Percentiles rank a stretch among this genome's conserved stretches.
Evolutionary conservation across 2,888 invertebrate genomes (phyloP).

Genomic region (Platycheirus albimanus): DNA sequence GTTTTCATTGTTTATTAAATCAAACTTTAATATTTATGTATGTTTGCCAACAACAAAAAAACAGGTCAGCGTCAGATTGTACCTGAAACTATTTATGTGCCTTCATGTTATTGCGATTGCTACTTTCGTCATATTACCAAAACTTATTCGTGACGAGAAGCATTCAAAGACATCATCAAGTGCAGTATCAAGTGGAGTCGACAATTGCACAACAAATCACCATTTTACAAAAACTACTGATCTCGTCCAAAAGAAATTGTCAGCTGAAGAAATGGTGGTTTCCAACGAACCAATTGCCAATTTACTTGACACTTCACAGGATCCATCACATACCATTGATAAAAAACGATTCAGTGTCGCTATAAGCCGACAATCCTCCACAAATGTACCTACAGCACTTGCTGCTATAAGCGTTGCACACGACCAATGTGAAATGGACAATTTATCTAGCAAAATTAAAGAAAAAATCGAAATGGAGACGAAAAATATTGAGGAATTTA

Average conservation of each 20-base stretch:
- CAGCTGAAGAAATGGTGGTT: not conserved
- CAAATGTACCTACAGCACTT: conserved; percentile 76
- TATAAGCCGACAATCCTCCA: conserved; percentile 34
- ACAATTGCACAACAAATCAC: conserved; percentile 34
- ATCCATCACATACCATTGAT: conserved; percentile 9
- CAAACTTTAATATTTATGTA: too few species aligned
- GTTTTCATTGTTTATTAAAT: not conserved
- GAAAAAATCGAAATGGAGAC: conserved; percentile 82
- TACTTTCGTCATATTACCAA: conserved; percentile 81
- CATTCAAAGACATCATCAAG: conserved; percentile 68
- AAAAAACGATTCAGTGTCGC: conserved; percentile 38
- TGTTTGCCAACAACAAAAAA: too few species aligned
- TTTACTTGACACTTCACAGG: conserved; percentile 1
- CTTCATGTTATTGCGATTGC: conserved; percentile 82
- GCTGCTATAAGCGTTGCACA: conserved; percentile 81
- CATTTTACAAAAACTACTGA: conserved; percentile 49
- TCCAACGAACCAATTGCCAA: not conserved
- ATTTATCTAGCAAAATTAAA: conserved; percentile 81
- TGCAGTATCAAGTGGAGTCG: conserved; percentile 35
- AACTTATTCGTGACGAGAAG: conserved; percentile 79
- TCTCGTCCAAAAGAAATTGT: conserved; percentile 52
- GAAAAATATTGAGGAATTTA: conserved; percentile 83
- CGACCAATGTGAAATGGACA: conserved; percentile 82
- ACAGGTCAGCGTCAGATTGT: conserved; percentile 85
- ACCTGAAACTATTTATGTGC: conserved; percentile 83